Evolutionary conservation across 92 coral and sea anemone genomes (phyloP), one percentile per base, ranked within the genome.

Genomic region (Montipora capitata): DNA sequence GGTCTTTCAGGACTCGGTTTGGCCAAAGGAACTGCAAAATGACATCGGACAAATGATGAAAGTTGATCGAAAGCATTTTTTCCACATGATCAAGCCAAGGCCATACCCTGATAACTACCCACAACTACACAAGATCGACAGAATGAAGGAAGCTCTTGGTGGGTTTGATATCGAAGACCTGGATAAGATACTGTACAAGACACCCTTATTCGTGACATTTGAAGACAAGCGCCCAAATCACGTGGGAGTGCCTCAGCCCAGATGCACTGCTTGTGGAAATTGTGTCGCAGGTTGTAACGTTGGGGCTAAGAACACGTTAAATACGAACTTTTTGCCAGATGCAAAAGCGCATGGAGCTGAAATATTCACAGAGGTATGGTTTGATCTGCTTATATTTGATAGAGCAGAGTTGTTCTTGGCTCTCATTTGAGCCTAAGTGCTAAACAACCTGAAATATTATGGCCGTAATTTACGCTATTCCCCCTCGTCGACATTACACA

Each of bases 261-360:
- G 76, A 65, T 92, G 95, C 54, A 92, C 92, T 2, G 89, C 68
- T 41, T 92, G 95, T 45, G 95, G 95, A 14, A 92, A 92, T 48
- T 92, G 95, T 13, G 80, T 87, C 68, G 93, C 90, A 7, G 95
- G 95, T 2, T 92, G 95, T 38, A 92, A 92, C 62, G 95, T 92
- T 27, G 95, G 95, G 10, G 90, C 95, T 7, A 92, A 92, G 43
- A 92, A 92, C 76, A 88, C 95, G 62, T 40, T 92, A 20, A 89
- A 84, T 54, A 54, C 88, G 87, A 92, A 92, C 51, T 92, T 88
- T 48, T 82, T 92, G 68, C 90, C 95, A 15, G 93, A 92, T 68
- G 95, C 95, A 3, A 92, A 77, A 41, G 93, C 93, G 1, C 89
- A 88, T 15, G 95, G 95, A 59, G 95, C 93, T 0, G 93, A 88